These are phyloP conservation scores for Rutpela maculata DNA, from an alignment of 2,888 invertebrate genomes.

Conservation along the genomic window DNA sequence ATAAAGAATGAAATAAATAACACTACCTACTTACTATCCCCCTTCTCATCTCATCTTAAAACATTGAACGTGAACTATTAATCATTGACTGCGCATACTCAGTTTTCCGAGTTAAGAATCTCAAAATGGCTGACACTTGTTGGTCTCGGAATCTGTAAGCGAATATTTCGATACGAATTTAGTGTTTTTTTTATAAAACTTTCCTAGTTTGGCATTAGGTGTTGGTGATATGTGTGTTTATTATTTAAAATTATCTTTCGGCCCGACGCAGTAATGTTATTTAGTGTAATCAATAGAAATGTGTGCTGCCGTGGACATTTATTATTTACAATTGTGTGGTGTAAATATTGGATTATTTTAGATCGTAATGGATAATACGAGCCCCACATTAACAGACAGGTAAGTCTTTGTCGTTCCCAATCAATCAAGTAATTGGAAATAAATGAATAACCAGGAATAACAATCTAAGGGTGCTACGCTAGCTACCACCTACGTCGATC, in stretches of 20 bases:
- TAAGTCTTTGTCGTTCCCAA: conserved; percentile 52
- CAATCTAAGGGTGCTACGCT: conserved; percentile 54
- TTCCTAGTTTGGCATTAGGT: conserved; percentile 46
- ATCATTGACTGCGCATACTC: conserved; percentile 77
- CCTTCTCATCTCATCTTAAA: conserved; percentile 1
- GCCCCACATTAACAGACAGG: conserved; percentile 65
- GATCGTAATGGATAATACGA: conserved; percentile 69
- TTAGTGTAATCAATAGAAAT: conserved; percentile 65
- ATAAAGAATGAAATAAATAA: background rate
- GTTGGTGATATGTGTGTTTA: conserved; percentile 49
- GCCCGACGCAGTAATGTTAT: conserved; percentile 64
- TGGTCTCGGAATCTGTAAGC: conserved; percentile 68
- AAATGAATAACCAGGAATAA: conserved; percentile 49
- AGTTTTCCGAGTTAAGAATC: conserved; percentile 44
- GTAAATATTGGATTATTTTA: conserved; percentile 64
- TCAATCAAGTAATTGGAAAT: conserved; percentile 22
- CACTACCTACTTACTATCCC: conserved; percentile 7
- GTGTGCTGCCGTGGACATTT: conserved; percentile 67
- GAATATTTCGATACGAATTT: conserved; percentile 63
- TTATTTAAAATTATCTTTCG: conserved; percentile 38
- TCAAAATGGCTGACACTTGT: conserved; percentile 74
- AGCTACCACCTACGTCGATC: conserved; percentile 63
- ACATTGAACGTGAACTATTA: conserved; percentile 79
- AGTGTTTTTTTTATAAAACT: conserved; percentile 60
- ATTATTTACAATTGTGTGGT: conserved; percentile 65